phyloP scores from a whole-genome alignment of 2,797 vertebrate genomes.

The Pyrrhura leucotis region DNA sequence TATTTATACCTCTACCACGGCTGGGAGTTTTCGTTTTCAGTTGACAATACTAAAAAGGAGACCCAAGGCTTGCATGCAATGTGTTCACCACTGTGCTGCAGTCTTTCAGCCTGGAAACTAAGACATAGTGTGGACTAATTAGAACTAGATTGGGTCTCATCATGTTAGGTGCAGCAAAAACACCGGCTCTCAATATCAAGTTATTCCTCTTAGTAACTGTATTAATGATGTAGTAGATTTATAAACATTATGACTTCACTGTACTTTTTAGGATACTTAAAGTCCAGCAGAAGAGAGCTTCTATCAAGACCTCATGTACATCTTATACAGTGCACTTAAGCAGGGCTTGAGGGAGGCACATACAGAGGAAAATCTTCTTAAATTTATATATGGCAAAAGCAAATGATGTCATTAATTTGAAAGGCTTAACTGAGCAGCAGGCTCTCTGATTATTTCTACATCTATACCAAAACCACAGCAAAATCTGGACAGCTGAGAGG shows the following conservation, averaged over 20 bases:
- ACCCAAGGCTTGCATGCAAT: background rate
- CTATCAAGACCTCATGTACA: background rate
- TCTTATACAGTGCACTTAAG: background rate
- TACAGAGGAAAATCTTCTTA: background rate
- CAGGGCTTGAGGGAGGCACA: background rate
- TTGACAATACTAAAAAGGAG: background rate
- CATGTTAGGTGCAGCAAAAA: background rate
- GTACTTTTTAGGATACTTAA: background rate
- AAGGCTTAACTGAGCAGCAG: background rate
- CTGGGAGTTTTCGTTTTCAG: background rate
- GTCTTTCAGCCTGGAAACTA: background rate
- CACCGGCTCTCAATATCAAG: background rate
- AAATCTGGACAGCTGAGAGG: background rate
- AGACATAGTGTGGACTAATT: background rate
- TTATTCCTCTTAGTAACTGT: background rate
- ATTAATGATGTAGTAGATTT: background rate
- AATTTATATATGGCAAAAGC: background rate
- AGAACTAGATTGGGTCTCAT: background rate
- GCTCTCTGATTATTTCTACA: background rate
- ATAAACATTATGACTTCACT: background rate
- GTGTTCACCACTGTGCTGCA: background rate
- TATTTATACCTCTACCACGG: background rate
- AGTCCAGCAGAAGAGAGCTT: background rate
- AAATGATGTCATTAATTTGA: background rate
- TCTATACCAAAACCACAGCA: background rate